Base-by-base conservation (phyloP, 2,888 invertebrate genomes). In the Sinelater perroti region DNA sequence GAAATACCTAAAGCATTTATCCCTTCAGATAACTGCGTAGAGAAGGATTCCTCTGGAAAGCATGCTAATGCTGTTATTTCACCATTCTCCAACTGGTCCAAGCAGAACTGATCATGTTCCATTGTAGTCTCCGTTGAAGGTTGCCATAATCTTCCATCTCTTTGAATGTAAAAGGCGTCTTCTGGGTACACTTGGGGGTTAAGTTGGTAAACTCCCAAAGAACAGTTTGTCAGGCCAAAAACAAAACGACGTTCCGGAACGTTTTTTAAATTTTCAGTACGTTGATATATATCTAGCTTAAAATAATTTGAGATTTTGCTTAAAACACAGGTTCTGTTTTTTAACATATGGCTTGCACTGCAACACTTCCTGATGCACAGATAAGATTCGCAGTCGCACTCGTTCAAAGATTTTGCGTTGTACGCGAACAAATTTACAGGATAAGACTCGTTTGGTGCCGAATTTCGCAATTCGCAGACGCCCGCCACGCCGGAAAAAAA, bases 71-170 rank as follows among this genome's bases (percentile, higher is more conserved):
- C 56, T 2, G 56, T 8, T 7, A 50, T 24, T 1, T 44, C 52
- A 20, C 53, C 20, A 17, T 57, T 56, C 28, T 35, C 35, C n/a
- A 61, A 61, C 42, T 60, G 59, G 50, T 64, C 62, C 8, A 62
- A 20, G 18, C 64, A 64, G 50, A 55, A 61, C 3, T 54, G 14
- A 14, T 38, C 20, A 10, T 13, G 20, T 26, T 2, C 4, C 2
- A 17, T 8, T 7, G 4, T 16, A 4, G 26, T 38, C 0, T 17
- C 5, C 3, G 21, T 8, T 40, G 18, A 14, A 4, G 51, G 28
- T 14, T 26, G 21, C 51, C 38, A 51, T n/a, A 40, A 11, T 3
- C n/a, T 18, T 3, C 40, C 51, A 14, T 51, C 40, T 1, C 8
- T 28, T 40, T 51, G 38, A 0, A 51, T 6, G 3, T 17, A 38